Base-by-base conservation (phyloP, 2,888 invertebrate species). In the Apodemia mormo region DNA sequence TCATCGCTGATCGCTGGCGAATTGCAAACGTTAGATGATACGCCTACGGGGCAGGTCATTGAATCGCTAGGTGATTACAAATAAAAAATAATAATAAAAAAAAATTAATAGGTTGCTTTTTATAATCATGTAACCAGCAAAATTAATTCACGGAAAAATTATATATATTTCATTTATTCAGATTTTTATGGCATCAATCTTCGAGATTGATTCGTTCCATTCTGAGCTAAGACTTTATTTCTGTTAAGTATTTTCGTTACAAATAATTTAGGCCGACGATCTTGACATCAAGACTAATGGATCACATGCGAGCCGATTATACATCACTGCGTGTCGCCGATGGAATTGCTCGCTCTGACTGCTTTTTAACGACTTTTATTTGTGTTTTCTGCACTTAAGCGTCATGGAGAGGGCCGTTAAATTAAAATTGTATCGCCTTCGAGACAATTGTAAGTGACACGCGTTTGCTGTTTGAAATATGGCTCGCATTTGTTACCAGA, bases 241-340 rank as follows among this genome's bases (percentile, higher is more conserved):
- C 72, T 71, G 70, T 70, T 74, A 66, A 76, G 77, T 83, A 84
- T 84, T 84, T 82, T 81, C 74, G 81, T 80, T 78, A 77, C 80
- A 80, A 81, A 81, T 82, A 83, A 84, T 80, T 79, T 77, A 77
- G 78, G 78, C 78, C 80, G 83, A 80, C 22, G 49, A 61, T 45
- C 49, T 33, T 29, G 80, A 79, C 81, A 79, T 75, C 75, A 79
- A 83, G 84, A 85, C 81, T 85, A 85, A 87, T 87, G 85, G 83
- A 80, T 80, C 79, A 80, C 79, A 76, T 78, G 77, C 79, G 73
- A 73, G 76, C 72, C 78, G 80, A 82, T 83, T 82, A 79, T 82
- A 83, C 80, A 84, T 85, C 81, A 81, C 80, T 78, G 76, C 78
- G 76, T 71, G 74, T 75, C 78, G 78, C 77, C 78, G 78, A 79